Base-by-base conservation (phyloP, 2,113 vertebrate species). In the Oryctolagus cuniculus region DNA sequence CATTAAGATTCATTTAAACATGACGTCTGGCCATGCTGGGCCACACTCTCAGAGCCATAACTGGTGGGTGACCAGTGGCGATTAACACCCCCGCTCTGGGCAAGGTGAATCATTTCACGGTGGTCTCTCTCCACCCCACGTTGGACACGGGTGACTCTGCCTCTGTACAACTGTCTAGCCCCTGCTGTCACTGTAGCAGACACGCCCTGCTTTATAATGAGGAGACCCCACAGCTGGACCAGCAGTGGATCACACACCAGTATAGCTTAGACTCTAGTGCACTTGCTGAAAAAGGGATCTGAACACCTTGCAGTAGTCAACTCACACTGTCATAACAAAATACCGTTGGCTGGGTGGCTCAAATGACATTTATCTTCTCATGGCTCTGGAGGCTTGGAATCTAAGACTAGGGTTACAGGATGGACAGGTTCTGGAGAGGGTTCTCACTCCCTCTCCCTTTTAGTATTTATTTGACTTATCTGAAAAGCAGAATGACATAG, bases 91-190 rank as follows among this genome's bases (percentile, higher is more conserved):
- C 44, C 44, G 44, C 44, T 44, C 44, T 17, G 64, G n/a, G 55
- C 66, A 7, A 36, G 9, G 36, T 3, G 51, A 69, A 3, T 29
- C 19, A 4, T 6, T 61, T 27, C 19, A 1, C 17, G 1, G 0
- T 5, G 25, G 67, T 38, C 69, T 55, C 64, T 64, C 0, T 6
- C 55, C 73, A 10, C 31, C 13, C 29, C 21, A 34, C 24, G 11
- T n/a, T n/a, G 15, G 64, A 29, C 6, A 8, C 6, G 1, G 44
- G 77, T 31, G 16, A 21, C 63, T 80, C 85, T 63, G 74, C 31
- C 29, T 82, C 38, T 24, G 34, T n/a, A 2, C 9, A 0, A 21
- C n/a, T 21, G 5, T 27, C 17, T 27, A 17, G 38, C 61, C 5
- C 38, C 36, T 69, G 58, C 12, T 22, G 67, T 9, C 34, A 2